Evolutionary conservation across 2,888 invertebrate species (phyloP).

Genomic region (Loripinus fragilis): DNA sequence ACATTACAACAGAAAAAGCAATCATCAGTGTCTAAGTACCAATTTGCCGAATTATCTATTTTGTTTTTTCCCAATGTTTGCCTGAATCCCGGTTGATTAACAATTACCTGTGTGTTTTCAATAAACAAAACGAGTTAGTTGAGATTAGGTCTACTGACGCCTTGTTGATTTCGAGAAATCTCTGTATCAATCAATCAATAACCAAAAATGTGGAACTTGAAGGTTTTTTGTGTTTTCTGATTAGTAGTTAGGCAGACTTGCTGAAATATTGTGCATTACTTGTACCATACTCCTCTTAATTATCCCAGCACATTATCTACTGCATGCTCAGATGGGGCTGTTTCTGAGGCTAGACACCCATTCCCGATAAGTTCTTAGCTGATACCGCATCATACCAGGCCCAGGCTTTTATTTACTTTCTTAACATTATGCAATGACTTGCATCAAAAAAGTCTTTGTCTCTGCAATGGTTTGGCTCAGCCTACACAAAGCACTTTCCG

Average conservation of each 20-base stretch:
- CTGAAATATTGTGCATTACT: neutral
- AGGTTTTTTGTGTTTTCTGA: slow-evolving; percentile 8
- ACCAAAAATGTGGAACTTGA: slow-evolving; percentile 15
- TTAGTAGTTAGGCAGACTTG: slow-evolving; percentile 3
- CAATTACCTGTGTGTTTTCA: slow-evolving; percentile 27
- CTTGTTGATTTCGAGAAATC: slow-evolving; percentile 1
- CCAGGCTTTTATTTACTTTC: too few species aligned
- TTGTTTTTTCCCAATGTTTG: slow-evolving; percentile 17
- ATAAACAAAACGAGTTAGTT: slow-evolving; percentile 17
- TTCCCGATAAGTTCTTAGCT: too few species aligned
- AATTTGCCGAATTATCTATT: slow-evolving; percentile 12
- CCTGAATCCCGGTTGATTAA: slow-evolving; percentile 13
- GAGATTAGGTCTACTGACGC: slow-evolving; percentile 13
- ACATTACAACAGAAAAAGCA: slow-evolving; percentile 2
- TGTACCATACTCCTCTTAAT: too few species aligned
- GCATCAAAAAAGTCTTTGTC: too few species aligned
- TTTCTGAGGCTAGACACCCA: too few species aligned
- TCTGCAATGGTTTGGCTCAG: too few species aligned
- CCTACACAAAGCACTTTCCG: too few species aligned
- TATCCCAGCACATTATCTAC: too few species aligned
- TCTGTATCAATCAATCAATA: slow-evolving; percentile 19
- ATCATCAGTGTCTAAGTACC: slow-evolving; percentile 11
- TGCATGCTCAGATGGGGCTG: too few species aligned
- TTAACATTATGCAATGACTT: too few species aligned
- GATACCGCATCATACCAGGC: too few species aligned